Conservation (phyloP, 2,113 vertebrate species). For the Paraplagusia blochii region DNA sequence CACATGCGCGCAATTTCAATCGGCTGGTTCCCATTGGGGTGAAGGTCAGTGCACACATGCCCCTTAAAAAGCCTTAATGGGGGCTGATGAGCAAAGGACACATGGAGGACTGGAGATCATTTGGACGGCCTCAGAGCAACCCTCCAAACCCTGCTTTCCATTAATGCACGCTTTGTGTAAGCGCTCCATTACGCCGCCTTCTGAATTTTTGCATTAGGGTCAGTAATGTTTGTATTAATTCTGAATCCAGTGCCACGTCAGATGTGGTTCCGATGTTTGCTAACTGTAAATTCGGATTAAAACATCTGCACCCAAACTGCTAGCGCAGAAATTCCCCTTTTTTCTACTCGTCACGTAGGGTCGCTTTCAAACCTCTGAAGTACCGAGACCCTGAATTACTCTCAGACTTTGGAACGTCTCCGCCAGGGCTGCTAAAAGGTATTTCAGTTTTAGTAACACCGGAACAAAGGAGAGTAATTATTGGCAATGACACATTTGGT, state of each 20-base stretch:
- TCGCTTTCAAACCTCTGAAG: constrained; percentile 21
- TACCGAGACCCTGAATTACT: constrained; percentile 50
- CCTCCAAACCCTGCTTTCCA: constrained; percentile 23
- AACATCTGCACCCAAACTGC: constrained; percentile 37
- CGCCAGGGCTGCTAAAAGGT: constrained; percentile 31
- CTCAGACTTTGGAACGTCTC: constrained; percentile 41
- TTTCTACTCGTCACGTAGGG: constrained; percentile 26
- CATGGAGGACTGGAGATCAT: constrained; percentile 39
- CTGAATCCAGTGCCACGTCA: constrained; percentile 11
- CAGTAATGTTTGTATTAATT: not conserved
- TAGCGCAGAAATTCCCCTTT: constrained; percentile 19
- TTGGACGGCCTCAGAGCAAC: constrained; percentile 10
- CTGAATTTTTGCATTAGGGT: not conserved
- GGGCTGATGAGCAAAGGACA: constrained; percentile 35
- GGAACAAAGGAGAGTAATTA: constrained; percentile 39
- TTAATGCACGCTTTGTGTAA: constrained; percentile 10
- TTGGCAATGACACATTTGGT: constrained; percentile 34
- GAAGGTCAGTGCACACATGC: constrained; percentile 50
- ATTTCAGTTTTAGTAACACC: constrained; percentile 19
- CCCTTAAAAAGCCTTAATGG: constrained; percentile 31
- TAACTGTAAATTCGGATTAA: constrained; percentile 30
- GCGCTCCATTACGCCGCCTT: not conserved
- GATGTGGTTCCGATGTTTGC: constrained; percentile 23
- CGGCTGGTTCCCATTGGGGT: constrained; percentile 39
- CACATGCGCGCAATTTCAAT: constrained; percentile 14